Evolutionary conservation across 2,113 vertebrate genomes (phyloP).

Genomic region (Syrmaticus mikado): DNA sequence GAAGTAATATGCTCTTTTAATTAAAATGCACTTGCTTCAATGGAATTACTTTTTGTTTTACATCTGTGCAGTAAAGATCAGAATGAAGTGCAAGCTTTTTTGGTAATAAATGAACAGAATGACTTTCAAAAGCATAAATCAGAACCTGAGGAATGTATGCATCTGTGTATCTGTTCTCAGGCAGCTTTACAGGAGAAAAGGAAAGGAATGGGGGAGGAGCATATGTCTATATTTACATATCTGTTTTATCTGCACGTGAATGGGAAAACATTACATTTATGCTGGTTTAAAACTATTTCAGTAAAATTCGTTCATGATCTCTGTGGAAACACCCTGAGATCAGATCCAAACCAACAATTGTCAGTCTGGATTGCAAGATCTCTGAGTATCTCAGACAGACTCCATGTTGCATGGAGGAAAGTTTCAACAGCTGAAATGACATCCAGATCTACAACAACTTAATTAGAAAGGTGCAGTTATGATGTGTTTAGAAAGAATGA

Average conservation of each 20-base stretch:
- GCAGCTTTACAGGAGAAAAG: not conserved
- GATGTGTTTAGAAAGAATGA: not conserved
- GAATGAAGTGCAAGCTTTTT: not conserved
- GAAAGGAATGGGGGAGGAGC: not conserved
- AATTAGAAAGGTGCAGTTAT: slow-evolving; percentile 51
- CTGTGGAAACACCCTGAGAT: not conserved
- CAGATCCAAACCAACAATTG: not conserved
- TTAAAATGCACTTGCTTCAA: not conserved
- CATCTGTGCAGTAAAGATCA: not conserved
- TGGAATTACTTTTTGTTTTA: not conserved
- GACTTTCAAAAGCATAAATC: not conserved
- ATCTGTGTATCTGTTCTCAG: not conserved
- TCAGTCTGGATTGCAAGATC: not conserved
- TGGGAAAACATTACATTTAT: not conserved
- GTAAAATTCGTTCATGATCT: not conserved
- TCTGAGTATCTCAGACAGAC: not conserved
- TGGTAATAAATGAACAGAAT: not conserved
- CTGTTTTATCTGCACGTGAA: not conserved
- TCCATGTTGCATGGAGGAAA: not conserved
- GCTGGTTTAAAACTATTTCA: not conserved
- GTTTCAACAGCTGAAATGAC: not conserved
- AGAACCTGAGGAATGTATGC: not conserved
- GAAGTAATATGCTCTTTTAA: not conserved
- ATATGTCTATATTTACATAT: not conserved
- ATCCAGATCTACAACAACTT: not conserved